Conservation (phyloP, 2,797 vertebrate species). For the Scolopax rusticola region DNA sequence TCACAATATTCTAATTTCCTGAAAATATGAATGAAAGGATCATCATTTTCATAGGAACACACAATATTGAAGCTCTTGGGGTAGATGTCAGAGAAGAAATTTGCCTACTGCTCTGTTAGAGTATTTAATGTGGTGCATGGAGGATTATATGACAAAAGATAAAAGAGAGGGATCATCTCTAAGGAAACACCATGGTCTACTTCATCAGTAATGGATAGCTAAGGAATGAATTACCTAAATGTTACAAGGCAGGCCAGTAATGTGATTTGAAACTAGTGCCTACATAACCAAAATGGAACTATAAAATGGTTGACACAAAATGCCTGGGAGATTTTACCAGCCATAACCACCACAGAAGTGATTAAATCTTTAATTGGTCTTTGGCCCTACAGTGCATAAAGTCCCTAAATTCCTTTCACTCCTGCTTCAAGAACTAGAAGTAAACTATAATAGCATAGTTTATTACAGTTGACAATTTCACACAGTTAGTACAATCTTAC, state of each 20-base stretch:
- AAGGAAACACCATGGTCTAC: slow-evolving; percentile 62
- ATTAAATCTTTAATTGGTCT: slow-evolving; percentile 25
- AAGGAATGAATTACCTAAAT: slow-evolving; percentile 44
- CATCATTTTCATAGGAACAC: neutral
- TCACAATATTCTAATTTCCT: neutral
- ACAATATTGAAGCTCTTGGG: neutral
- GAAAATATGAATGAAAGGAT: neutral
- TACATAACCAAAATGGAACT: slow-evolving; percentile 25
- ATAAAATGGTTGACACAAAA: slow-evolving; percentile 16
- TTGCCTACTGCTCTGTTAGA: neutral
- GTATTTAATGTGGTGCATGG: slow-evolving; percentile 15
- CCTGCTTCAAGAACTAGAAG: neutral
- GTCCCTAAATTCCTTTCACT: neutral
- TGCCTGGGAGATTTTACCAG: slow-evolving; percentile 17
- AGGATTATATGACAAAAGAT: slow-evolving; percentile 32
- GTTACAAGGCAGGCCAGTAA: slow-evolving; percentile 35
- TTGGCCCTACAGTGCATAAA: neutral
- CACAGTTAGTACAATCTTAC: neutral
- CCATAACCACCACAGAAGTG: neutral
- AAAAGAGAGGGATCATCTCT: slow-evolving; percentile 55
- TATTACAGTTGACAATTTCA: neutral
- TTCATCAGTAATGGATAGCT: neutral
- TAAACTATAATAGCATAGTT: neutral
- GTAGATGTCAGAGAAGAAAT: neutral
- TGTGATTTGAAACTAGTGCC: slow-evolving; percentile 29